Conservation (phyloP, 2,888 invertebrate genomes). For the Stenurella melanura region DNA sequence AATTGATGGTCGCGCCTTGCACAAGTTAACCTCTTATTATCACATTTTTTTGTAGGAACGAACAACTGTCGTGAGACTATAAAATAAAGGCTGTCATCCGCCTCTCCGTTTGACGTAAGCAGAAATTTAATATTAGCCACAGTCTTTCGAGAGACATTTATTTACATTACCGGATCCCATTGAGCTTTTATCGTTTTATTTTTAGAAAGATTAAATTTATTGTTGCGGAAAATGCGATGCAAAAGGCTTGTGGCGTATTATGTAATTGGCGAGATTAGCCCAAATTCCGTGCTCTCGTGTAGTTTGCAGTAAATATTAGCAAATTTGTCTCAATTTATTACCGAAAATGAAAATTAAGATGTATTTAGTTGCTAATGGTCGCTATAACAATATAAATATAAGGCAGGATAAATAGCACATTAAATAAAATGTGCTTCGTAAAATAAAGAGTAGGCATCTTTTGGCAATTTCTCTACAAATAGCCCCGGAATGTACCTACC, state of each 20-base stretch:
- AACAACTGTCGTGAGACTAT: background rate
- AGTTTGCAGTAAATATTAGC: background rate
- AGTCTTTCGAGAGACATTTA: constrained; percentile 30
- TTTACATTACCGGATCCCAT: constrained; percentile 17
- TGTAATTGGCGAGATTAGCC: constrained; percentile 5
- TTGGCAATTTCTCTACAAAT: background rate
- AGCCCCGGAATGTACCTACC: background rate
- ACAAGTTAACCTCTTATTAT: background rate
- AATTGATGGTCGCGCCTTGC: too few species aligned
- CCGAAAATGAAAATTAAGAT: constrained; percentile 2
- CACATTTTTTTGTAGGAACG: background rate
- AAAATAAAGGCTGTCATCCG: constrained; percentile 12
- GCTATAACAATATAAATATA: background rate
- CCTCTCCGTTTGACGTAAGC: constrained; percentile 29
- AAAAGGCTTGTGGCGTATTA: constrained; percentile 3
- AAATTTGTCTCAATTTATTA: background rate
- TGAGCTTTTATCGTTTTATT: constrained; percentile 23
- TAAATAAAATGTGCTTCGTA: background rate
- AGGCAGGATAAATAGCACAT: background rate
- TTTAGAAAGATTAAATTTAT: constrained; percentile 25
- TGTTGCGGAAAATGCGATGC: constrained; percentile 19
- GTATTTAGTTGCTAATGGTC: background rate
- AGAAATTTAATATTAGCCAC: constrained; percentile 16
- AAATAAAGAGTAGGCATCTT: background rate
- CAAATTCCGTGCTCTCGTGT: background rate